A percentile compares a stretch with the other conserved stretches of the same genome.
Evolutionary conservation across 2,797 vertebrate species (phyloP).

Genomic region (Cynopterus sphinx): DNA sequence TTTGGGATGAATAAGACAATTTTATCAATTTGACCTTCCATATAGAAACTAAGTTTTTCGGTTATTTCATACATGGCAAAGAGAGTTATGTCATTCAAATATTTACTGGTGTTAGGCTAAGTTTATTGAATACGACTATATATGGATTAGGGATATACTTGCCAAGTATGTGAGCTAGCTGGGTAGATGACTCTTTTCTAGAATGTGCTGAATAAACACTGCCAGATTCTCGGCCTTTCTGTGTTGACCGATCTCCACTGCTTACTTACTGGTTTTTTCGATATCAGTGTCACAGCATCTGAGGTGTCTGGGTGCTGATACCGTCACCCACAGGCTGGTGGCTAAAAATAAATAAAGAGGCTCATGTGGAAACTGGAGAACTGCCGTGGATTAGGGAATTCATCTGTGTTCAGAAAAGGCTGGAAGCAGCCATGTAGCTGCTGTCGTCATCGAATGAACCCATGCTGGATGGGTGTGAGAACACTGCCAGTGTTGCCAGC

Average conservation of each 20-base stretch:
- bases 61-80: background rate
- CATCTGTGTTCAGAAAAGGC: too few species aligned
- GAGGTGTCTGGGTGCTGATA: background rate
- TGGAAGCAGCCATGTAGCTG: background rate
- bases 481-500: background rate
- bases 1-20: background rate
- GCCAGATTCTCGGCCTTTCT: background rate
- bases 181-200: background rate
- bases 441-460: background rate
- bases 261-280: background rate
- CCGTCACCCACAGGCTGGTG: background rate
- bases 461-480: background rate
- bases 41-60: background rate
- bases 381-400: background rate
- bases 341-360: background rate
- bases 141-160: background rate
- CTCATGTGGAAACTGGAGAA: background rate
- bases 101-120: background rate
- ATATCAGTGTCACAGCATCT: background rate
- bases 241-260: background rate
- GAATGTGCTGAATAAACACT: background rate
- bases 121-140: background rate
- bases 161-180: background rate
- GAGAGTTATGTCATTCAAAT: background rate
- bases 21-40: background rate